A percentile compares a stretch with the other conserved stretches of the same genome.
Evolutionary conservation across 2,888 invertebrate genomes (phyloP).

Genomic region (Sylvicola fuscatus): DNA sequence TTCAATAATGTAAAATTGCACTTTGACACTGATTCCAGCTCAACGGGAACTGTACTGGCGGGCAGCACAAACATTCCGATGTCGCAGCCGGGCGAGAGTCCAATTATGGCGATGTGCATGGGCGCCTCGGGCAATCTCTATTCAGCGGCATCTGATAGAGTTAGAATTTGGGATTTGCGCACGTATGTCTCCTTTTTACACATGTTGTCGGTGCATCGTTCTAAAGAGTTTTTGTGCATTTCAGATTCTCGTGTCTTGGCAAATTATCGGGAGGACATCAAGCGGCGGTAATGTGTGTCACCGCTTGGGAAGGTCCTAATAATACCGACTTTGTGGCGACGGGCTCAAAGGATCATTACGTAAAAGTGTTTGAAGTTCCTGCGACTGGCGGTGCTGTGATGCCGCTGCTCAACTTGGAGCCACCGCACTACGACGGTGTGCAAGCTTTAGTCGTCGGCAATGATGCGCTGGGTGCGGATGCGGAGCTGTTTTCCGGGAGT

Average conservation of each 20-base stretch:
- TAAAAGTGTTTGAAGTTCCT: constrained; percentile 33
- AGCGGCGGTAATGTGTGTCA: constrained; percentile 68
- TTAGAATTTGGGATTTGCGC: constrained; percentile 67
- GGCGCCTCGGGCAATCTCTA: constrained; percentile 44
- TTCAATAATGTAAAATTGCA: neutral
- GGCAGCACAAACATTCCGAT: constrained; percentile 18
- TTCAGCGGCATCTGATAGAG: constrained; percentile 59
- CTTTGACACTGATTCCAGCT: constrained; percentile 21
- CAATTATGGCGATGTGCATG: constrained; percentile 47
- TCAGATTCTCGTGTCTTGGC: constrained; percentile 42
- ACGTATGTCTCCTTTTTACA: constrained; percentile 34
- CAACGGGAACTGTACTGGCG: constrained; percentile 40
- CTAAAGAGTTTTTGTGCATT: constrained; percentile 4
- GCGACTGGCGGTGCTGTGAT: constrained; percentile 28
- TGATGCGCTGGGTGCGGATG: constrained; percentile 23
- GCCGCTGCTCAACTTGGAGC: constrained; percentile 45
- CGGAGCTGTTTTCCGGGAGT: constrained; percentile 55
- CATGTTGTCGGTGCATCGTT: neutral
- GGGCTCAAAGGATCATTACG: constrained; percentile 72
- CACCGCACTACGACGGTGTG: constrained; percentile 81
- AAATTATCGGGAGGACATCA: constrained; percentile 62
- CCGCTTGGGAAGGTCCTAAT: constrained; percentile 31
- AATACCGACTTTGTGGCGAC: constrained; percentile 46
- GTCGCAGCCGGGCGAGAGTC: constrained; percentile 33
- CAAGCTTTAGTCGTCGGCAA: constrained; percentile 51